Base-by-base conservation (phyloP, 2,797 vertebrate genomes). In the Myoxocephalus aenaeus region DNA sequence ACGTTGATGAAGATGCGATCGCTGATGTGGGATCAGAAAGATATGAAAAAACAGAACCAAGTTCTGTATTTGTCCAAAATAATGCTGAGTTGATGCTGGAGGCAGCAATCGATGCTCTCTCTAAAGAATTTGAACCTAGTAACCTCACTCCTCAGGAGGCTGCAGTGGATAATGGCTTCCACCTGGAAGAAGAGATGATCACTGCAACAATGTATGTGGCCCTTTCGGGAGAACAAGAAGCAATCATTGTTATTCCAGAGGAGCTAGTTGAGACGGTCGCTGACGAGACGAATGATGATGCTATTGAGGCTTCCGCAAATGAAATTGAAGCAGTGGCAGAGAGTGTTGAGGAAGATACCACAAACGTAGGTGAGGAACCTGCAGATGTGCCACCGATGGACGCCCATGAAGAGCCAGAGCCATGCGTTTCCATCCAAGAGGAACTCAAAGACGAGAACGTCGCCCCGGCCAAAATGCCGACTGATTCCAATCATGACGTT, bases 61-160 rank as follows among this genome's bases (percentile, higher is more conserved):
- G 29, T 65, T 14, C 13, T 36, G 27, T 11, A 17, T 11, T 34
- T 63, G 50, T 48, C 12, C n/a, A 5, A 40, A 36, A 77, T 1
- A 4, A 54, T 15, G 44, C 27, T 38, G 72, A 80, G 3, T 5
- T 29, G 36, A 64, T 58, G 34, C 15, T 20, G 54, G 75, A 79
- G 8, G 50, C 50, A 63, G 57, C 73, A 4, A 69, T 75, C 9
- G 32, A 82, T 6, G 36, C 12, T 9, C 81, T 89, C 17, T 57
- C 38, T 68, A 56, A 50, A 36, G 32, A 46, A 12, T 32, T 80
- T 4, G 46, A 79, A 53, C n/a, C 4, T 1, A 6, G 4, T 9
- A 17, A 10, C 27, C 11, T 51, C 13, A 14, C 40, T 50, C 7
- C 25, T 58, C 48, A 36, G 11, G 58, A 79, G 18, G 17, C 68